These are phyloP conservation scores for Gobionotothen gibberifrons DNA, from an alignment of 2,797 vertebrate genomes.

Conservation along the genomic window DNA sequence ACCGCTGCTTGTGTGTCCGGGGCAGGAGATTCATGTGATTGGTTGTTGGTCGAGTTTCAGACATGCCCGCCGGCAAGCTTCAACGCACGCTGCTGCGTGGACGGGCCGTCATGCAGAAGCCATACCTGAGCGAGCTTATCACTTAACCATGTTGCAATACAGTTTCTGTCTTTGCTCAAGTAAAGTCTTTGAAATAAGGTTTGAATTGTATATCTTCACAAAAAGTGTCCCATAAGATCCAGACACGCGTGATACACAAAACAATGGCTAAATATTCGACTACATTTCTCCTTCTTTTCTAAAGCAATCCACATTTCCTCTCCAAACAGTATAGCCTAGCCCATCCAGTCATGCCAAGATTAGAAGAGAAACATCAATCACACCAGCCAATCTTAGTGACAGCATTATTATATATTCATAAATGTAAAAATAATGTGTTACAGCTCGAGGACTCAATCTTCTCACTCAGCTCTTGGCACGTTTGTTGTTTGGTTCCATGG, in stretches of 20 bases:
- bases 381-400: neutral
- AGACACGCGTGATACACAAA: conserved; percentile 7
- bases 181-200: neutral
- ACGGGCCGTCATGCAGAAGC: conserved; percentile 7
- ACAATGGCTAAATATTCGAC: neutral
- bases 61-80: too few relatives aligned
- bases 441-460: conserved; percentile 20
- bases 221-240: neutral
- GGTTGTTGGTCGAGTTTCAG: too few relatives aligned
- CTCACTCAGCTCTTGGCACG: conserved; percentile 26
- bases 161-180: neutral
- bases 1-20: too few relatives aligned
- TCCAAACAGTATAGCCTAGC: neutral
- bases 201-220: neutral
- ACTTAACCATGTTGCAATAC: neutral
- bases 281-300: neutral
- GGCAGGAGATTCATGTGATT: too few relatives aligned
- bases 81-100: too few relatives aligned
- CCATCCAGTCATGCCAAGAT: neutral
- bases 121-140: neutral
- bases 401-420: conserved; percentile 11
- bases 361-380: neutral
- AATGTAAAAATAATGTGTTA: conserved; percentile 40
- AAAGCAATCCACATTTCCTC: neutral
- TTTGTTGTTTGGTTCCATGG: conserved; percentile 40